A percentile compares a stretch with the other conserved stretches of the same genome.
These are phyloP conservation scores for Oreotragus oreotragus DNA, from an alignment of 2,113 vertebrate genomes.

Conservation along the genomic window DNA sequence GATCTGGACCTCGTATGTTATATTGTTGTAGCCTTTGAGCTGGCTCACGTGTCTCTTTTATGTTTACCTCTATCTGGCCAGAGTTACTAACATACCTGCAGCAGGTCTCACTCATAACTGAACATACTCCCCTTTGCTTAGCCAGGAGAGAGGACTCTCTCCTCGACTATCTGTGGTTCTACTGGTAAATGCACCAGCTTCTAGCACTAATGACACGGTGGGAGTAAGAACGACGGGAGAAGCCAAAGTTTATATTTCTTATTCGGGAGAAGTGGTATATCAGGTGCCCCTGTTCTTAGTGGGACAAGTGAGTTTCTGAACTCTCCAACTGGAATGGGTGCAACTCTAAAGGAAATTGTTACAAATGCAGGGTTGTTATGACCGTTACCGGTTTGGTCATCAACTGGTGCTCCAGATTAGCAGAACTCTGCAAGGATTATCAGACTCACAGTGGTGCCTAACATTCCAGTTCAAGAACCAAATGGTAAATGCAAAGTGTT, in stretches of 20 bases:
- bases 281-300: background rate
- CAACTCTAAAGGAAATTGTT: too few relatives aligned
- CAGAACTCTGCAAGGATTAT: background rate
- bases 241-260: background rate
- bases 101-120: background rate
- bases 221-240: background rate
- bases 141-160: background rate
- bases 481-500: background rate
- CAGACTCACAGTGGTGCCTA: accelerated
- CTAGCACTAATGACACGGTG: background rate
- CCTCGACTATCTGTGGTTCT: too few relatives aligned
- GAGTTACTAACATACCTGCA: background rate
- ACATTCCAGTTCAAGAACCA: background rate
- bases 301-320: background rate
- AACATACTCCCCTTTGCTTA: background rate
- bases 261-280: background rate
- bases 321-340: background rate
- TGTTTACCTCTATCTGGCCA: background rate
- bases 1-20: background rate
- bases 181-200: background rate
- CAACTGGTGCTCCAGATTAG: background rate
- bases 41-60: background rate
- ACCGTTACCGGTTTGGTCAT: background rate
- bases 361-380: background rate
- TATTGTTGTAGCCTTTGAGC: background rate